A percentile compares a stretch with the other conserved stretches of the same genome.
These are phyloP conservation scores for Microplitis demolitor DNA, from an alignment of 1,140 invertebrate genomes.

Conservation along the genomic window DNA sequence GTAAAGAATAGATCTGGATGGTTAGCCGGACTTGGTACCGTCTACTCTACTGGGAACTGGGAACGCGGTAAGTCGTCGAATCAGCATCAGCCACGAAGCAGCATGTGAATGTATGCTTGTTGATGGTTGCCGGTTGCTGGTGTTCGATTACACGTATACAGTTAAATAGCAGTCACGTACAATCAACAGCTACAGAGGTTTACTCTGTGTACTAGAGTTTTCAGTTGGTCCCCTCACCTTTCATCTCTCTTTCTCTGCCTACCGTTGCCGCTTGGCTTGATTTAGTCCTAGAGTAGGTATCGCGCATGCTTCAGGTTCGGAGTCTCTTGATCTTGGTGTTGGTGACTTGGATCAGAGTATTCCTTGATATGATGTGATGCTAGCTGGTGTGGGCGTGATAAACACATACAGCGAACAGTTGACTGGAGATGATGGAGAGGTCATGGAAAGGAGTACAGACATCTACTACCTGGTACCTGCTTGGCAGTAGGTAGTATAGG, in stretches of 20 bases:
- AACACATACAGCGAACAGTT: no score
- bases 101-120: not conserved
- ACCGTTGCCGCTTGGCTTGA: not conserved
- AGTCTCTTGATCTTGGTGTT: not conserved
- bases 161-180: no score
- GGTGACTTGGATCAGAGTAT: not conserved
- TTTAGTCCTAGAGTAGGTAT: not conserved
- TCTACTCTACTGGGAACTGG: not conserved
- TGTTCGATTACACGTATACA: no score
- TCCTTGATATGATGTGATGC: no score
- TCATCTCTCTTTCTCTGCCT: not conserved
- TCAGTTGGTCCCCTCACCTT: no score
- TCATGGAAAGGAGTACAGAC: no score
- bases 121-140: no score
- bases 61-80: constrained; percentile 35
- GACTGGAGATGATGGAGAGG: no score
- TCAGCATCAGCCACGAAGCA: constrained; percentile 41
- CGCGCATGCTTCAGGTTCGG: constrained; percentile 6
- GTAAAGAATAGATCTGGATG: not conserved
- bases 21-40: no score
- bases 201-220: no score
- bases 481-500: not conserved
- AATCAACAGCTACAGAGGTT: no score
- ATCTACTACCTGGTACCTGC: not conserved
- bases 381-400: no score